Evolutionary conservation across 1,140 invertebrate species (phyloP).

Genomic region (Drosophila bifasciata): DNA sequence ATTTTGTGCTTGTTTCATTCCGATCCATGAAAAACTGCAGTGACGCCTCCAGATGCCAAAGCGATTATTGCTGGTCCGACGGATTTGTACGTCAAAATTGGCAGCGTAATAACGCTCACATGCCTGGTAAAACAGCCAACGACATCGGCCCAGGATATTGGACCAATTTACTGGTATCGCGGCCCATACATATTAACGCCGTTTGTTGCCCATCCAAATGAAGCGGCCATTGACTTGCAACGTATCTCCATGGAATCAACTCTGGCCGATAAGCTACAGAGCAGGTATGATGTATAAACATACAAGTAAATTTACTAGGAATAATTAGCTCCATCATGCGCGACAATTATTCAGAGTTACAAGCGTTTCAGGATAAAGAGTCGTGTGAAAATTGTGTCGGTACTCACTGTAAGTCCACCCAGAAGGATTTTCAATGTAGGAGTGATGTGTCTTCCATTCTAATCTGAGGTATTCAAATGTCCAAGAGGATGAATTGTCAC

Average conservation of each 20-base stretch:
- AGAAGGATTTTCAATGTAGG: conserved; percentile 1
- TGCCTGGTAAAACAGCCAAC: conserved; percentile 93
- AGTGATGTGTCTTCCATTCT: background rate
- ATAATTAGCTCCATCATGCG: background rate
- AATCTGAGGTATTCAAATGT: conserved; percentile 14
- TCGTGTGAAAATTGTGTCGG: no score
- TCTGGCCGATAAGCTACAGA: conserved; percentile 74
- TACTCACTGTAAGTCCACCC: no score
- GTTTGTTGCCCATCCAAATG: conserved; percentile 84
- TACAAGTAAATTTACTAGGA: conserved; percentile 7
- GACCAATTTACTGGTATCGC: conserved; percentile 93
- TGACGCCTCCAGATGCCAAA: conserved; percentile 89
- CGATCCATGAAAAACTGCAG: conserved; percentile 48
- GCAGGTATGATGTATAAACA: conserved; percentile 68
- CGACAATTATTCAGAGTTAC: no score
- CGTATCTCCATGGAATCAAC: conserved; percentile 83
- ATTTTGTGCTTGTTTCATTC: conserved; percentile 61
- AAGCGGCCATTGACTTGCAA: conserved; percentile 83
- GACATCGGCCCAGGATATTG: conserved; percentile 89
- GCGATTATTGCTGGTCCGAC: conserved; percentile 90
- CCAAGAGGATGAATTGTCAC: conserved; percentile 45
- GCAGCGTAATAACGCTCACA: conserved; percentile 91
- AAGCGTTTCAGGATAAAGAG: no score
- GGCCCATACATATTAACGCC: conserved; percentile 84
- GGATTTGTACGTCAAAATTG: conserved; percentile 93